Conservation (phyloP, 2,797 vertebrate species). For the Bradypodion pumilum region DNA sequence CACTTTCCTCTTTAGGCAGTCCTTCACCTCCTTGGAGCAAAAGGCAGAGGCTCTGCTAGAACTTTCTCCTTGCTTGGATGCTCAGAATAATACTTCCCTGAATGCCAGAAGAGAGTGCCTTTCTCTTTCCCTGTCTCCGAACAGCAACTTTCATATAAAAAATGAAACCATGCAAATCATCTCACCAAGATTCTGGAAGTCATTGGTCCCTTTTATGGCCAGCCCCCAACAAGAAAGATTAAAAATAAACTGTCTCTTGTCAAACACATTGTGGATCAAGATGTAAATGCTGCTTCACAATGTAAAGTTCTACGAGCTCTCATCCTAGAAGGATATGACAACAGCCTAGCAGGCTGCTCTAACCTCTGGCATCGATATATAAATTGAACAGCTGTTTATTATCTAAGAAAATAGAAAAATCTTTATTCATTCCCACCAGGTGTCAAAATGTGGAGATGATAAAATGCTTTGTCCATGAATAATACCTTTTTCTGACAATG, state of each 20-base stretch:
- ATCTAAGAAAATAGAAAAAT: constrained; percentile 24
- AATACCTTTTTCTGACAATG: neutral
- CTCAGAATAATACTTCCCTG: too few species aligned
- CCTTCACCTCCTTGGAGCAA: too few species aligned
- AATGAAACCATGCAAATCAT: neutral
- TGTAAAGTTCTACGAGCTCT: neutral
- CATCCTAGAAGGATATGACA: neutral
- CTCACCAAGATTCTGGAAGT: neutral
- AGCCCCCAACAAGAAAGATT: too few species aligned
- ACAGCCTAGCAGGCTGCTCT: constrained; percentile 14
- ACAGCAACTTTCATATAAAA: neutral
- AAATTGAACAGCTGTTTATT: neutral
- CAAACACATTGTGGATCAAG: neutral
- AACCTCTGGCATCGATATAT: constrained; percentile 16
- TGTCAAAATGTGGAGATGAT: constrained; percentile 1
- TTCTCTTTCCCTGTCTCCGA: neutral
- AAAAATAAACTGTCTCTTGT: neutral
- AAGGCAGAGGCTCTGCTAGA: too few species aligned
- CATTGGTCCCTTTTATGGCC: neutral
- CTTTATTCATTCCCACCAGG: neutral
- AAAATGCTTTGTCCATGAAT: neutral
- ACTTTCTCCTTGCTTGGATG: too few species aligned
- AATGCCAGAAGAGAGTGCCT: too few species aligned
- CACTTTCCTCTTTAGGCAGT: too few species aligned
- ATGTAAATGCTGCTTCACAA: neutral